A percentile compares a stretch with the other conserved stretches of the same genome.
Conservation (phyloP, 1,140 invertebrate species). For the Sweltsa coloradensis region DNA sequence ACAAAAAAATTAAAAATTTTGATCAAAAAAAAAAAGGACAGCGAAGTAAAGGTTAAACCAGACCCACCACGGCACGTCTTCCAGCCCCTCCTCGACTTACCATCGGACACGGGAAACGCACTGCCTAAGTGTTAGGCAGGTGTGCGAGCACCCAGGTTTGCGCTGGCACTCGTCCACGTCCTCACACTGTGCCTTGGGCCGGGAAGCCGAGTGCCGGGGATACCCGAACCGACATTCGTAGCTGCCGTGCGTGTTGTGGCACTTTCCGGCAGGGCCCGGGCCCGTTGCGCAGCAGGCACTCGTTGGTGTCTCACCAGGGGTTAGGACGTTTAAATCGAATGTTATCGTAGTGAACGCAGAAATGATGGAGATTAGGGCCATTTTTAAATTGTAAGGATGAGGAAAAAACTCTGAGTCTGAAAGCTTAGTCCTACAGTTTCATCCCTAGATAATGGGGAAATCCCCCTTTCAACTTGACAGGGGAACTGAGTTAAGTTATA, state of each 20-base stretch:
- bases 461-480: no score
- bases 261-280: slow-evolving; percentile 54
- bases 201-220: slow-evolving; percentile 42
- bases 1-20: no score
- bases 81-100: slow-evolving; percentile 41
- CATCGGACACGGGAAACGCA: slow-evolving; percentile 48
- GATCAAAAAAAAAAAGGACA: no score
- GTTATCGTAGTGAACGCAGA: no score
- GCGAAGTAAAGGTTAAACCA: no score
- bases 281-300: slow-evolving; percentile 45
- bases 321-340: no score
- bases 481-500: no score
- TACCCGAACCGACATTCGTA: slow-evolving; percentile 44
- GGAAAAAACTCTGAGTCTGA: no score
- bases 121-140: slow-evolving; percentile 59
- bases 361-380: no score
- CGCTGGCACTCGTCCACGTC: slow-evolving; percentile 48
- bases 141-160: slow-evolving; percentile 23
- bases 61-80: slow-evolving; percentile 39
- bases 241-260: slow-evolving; percentile 44
- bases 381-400: no score
- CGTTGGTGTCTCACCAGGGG: slow-evolving; percentile 40
- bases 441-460: no score
- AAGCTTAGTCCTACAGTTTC: no score
- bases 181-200: slow-evolving; percentile 38